Base-by-base conservation (phyloP, 2,888 invertebrate genomes). In the Lymantria monacha region DNA sequence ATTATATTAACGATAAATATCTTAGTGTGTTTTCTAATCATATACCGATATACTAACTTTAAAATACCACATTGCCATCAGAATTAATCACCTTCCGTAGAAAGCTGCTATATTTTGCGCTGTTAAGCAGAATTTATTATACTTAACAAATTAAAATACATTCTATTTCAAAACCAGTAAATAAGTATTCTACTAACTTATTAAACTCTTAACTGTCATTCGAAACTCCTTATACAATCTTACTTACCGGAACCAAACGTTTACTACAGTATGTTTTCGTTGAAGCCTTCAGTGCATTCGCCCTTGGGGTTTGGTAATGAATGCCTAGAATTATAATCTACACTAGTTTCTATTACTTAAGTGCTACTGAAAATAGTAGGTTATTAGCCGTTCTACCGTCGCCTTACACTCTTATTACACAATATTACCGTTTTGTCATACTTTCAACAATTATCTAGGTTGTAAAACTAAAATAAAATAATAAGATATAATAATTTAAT, bases 371-470 rank as follows among this genome's bases (percentile, higher is more conserved):
- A 42, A 42, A 55, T 52, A 46, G 54, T 44, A 53, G 55, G 55
- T 69, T 65, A 69, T 70, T 69, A 70, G 62, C 36, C 41, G 2
- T 43, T 30, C 43, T 41, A 54, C 51, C 46, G 62, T 57, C 60
- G 63, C 52, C 54, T 62, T 42, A 53, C 63, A 56, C 60, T 49
- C 52, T 51, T 58, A 69, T 63, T 70, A 70, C 47, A 55, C 43
- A 52, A 48, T 46, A 38, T 38, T 48, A 9, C 69, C 66, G 64
- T 66, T 63, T 63, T 45, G 33, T 12, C 9, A 10, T 13, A 10
- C 14, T 22, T 33, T 40, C 40, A 15, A 49, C 31, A 12, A 30
- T 10, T 7, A 43, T 30, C 33, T 33, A 8, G 33, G 10, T 33
- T 22, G 22, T 3, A 22, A 22, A 22, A 5, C 22, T 22, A n/a